Base-by-base conservation (phyloP, 2,888 invertebrate genomes). In the Lasius platythorax region DNA sequence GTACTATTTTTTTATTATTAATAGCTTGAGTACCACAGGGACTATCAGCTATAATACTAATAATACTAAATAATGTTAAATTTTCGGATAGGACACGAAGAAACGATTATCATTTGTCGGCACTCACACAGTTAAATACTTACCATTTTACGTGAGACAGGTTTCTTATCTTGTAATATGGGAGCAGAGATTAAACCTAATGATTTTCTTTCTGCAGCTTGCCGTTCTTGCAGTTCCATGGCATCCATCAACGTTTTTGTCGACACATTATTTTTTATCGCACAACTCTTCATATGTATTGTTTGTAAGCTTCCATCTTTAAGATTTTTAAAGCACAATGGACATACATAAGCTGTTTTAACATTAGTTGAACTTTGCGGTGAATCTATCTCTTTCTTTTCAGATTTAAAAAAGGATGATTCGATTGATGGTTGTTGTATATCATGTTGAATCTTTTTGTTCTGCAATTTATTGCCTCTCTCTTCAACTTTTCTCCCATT, bases 201-300 rank as follows among this genome's bases (percentile, higher is more conserved):
- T 8, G 94, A 94, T 64, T 90, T 89, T 84, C 95, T 93, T 87
- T 95, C 95, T 61, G 92, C 91, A 11, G 92, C 92, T 88, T 95
- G 95, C 61, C 94, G 94, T 78, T 95, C 92, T 86, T 95, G 95
- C 46, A 95, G 87, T 68, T 94, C 92, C 30, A 95, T 90, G 9
- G 95, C 95, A 84, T 93, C 92, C 61, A 95, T 88, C 50, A 95
- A 89, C 82, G 94, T 93, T 73, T 93, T 92, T 1, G 94, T 94
- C 0, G 94, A 92, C 43, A 95, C 83, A 50, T 95, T 95, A 88
- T 95, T 92, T 84, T 93, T 95, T 3, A 87, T 46, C 4, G 95
- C 95, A 91, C 95, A 95, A 58, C 84, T 92, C 89, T 95, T 95
- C 86, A 95, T 92, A 82, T 95, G 95, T 40, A 87, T 74, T 3